Conservation (phyloP, 2,797 vertebrate species). For the Rhadinocentrus ornatus region DNA sequence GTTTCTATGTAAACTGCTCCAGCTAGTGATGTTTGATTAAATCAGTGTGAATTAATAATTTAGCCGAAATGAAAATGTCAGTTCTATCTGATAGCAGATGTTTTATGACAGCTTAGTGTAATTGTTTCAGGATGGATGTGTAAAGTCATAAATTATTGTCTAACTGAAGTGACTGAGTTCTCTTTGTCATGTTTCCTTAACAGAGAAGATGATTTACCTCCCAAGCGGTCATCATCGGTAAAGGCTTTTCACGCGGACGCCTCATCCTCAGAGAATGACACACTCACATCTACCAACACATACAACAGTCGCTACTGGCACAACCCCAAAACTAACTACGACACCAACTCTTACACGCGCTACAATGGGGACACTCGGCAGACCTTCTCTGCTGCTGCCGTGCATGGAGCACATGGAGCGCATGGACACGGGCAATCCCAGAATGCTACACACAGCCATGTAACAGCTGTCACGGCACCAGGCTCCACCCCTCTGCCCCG, state of each 20-base stretch:
- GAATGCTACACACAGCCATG: slow-evolving; percentile 58
- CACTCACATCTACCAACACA: slow-evolving; percentile 95
- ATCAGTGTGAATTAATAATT: background rate
- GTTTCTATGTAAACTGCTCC: background rate
- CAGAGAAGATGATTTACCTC: slow-evolving; percentile 98
- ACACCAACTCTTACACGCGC: slow-evolving; percentile 89
- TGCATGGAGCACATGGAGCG: slow-evolving; percentile 43
- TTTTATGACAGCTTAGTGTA: background rate
- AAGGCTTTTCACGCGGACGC: slow-evolving; percentile 95
- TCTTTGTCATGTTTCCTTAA: slow-evolving; percentile 32
- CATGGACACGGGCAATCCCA: slow-evolving; percentile 72
- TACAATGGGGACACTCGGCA: slow-evolving; percentile 91
- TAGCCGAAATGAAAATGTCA: background rate
- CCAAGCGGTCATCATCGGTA: slow-evolving; percentile 87
- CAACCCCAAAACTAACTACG: slow-evolving; percentile 88
- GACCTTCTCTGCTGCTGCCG: slow-evolving; percentile 84
- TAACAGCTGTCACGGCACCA: slow-evolving; percentile 76
- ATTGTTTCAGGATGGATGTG: rapidly evolving
- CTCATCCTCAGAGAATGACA: slow-evolving; percentile 96
- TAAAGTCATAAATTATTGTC: background rate
- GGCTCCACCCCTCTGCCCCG: slow-evolving; percentile 77
- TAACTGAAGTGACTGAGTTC: background rate
- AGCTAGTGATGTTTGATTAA: background rate
- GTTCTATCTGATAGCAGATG: background rate
- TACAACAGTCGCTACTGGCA: slow-evolving; percentile 98